Conservation (phyloP, 2,888 invertebrate species). For the Deroplatys truncata region DNA sequence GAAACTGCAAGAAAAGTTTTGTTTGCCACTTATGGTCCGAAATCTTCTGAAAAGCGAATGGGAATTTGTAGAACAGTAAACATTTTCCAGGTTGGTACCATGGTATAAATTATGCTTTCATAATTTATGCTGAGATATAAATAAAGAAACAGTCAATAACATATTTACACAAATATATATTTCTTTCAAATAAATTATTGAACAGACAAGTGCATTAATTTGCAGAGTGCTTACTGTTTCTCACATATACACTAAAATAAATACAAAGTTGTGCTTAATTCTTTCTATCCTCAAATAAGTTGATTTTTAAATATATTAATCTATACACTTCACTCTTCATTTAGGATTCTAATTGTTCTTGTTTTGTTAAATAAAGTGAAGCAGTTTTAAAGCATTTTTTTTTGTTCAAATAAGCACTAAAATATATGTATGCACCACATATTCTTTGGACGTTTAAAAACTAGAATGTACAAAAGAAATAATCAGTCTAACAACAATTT, state of each 20-base stretch:
- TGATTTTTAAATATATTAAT: not conserved
- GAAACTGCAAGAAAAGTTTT: too few relatives aligned
- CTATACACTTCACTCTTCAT: not conserved
- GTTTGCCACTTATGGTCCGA: too few relatives aligned
- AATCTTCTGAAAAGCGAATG: too few relatives aligned
- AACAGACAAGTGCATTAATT: conserved; percentile 10
- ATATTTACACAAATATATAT: conserved; percentile 14
- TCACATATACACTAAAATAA: conserved; percentile 6
- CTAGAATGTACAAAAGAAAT: not conserved
- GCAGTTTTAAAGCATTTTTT: not conserved
- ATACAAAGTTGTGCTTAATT: not conserved
- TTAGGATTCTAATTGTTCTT: not conserved
- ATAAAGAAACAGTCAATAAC: not conserved
- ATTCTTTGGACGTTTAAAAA: not conserved
- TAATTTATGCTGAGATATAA: not conserved
- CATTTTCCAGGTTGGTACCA: too few relatives aligned
- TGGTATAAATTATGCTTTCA: too few relatives aligned
- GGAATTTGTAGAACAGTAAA: too few relatives aligned
- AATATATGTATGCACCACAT: not conserved
- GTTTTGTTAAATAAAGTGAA: not conserved
- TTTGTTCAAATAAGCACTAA: not conserved
- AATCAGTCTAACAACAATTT: not conserved
- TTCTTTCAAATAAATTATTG: conserved; percentile 6
- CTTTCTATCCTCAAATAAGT: not conserved
- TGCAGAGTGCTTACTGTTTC: not conserved